Percentiles rank a stretch among this genome's conserved stretches.
These are phyloP conservation scores for Mythimna albipuncta DNA, from an alignment of 2,888 invertebrate genomes.

Conservation along the genomic window DNA sequence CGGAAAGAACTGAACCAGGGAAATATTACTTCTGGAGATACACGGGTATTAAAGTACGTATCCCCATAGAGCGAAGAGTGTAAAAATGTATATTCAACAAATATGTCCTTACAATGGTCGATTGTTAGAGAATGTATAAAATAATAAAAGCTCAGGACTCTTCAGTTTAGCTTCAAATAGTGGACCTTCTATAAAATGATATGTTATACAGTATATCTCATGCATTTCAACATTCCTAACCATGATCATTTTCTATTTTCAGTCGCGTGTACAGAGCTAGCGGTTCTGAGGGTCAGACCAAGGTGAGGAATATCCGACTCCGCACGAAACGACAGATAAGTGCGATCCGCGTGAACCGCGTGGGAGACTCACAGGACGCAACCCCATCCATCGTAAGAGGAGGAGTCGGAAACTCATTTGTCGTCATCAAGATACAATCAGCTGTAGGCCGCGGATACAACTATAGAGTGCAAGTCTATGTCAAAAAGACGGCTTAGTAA, in stretches of 20 bases:
- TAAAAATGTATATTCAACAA: no score
- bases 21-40: not conserved
- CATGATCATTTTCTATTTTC: not conserved
- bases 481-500: not conserved
- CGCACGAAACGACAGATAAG: not conserved
- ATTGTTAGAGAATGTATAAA: not conserved
- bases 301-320: no score
- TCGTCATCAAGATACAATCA: conserved; percentile 21
- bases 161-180: not conserved
- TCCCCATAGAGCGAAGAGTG: not conserved
- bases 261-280: not conserved
- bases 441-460: conserved; percentile 17
- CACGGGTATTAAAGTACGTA: not conserved
- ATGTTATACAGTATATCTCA: not conserved
- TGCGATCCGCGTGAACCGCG: not conserved
- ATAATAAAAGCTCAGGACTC: not conserved
- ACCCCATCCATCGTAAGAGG: not conserved
- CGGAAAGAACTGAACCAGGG: conserved; percentile 14
- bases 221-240: not conserved
- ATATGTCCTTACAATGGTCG: no score
- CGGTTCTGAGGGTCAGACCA: no score
- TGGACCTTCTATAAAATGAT: not conserved
- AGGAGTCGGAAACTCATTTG: conserved; percentile 6
- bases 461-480: conserved; percentile 13
- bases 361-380: conserved; percentile 4